Evolutionary conservation across 2,113 vertebrate genomes (phyloP).

Genomic region (Erythrocercus mccallii): DNA sequence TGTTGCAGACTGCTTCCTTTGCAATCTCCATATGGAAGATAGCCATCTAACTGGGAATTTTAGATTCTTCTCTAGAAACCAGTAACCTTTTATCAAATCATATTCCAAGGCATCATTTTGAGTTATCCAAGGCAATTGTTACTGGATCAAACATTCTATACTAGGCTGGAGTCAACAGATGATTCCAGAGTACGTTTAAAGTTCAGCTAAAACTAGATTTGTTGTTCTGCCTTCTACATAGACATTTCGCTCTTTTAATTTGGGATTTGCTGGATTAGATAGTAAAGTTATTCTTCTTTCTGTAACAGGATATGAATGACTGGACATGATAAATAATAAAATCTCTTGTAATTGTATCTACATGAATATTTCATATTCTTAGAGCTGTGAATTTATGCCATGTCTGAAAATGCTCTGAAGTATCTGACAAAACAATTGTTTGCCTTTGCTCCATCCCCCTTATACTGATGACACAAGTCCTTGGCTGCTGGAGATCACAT

Average conservation of each 20-base stretch:
- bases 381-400: background rate
- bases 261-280: background rate
- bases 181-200: background rate
- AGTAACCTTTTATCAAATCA: background rate
- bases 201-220: background rate
- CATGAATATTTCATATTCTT: slow-evolving; percentile 34
- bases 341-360: background rate
- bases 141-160: background rate
- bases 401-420: background rate
- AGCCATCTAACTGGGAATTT: background rate
- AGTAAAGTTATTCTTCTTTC: background rate
- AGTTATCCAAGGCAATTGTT: background rate
- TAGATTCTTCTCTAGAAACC: background rate
- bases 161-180: background rate
- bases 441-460: background rate
- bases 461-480: background rate
- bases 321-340: slow-evolving; percentile 6
- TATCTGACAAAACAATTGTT: background rate
- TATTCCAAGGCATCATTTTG: background rate
- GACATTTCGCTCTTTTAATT: background rate
- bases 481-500: background rate
- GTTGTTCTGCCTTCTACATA: background rate
- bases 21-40: background rate
- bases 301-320: background rate
- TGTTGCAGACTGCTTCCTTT: background rate